Conservation (phyloP, 2,797 vertebrate genomes). For the Microctenopoma lineatum region DNA sequence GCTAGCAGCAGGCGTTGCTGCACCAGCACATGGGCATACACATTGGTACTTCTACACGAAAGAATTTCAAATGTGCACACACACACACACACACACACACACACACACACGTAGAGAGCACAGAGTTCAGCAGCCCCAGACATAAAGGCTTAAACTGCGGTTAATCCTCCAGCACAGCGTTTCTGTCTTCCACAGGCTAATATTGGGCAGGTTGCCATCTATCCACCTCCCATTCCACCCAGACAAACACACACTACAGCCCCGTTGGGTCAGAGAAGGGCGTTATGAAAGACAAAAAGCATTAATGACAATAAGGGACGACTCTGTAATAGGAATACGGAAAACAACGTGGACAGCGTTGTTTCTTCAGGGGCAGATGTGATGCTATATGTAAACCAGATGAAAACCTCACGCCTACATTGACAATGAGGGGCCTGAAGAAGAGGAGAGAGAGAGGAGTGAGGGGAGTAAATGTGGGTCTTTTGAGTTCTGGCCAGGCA, state of each 20-base stretch:
- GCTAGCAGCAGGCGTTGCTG: conserved; percentile 71
- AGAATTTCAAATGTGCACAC: neutral
- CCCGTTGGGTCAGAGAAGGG: conserved; percentile 40
- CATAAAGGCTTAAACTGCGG: conserved; percentile 66
- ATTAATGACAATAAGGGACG: no score
- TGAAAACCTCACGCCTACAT: conserved; percentile 35
- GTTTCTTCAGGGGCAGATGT: conserved; percentile 10
- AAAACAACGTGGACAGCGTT: neutral
- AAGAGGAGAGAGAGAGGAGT: conserved; percentile 26
- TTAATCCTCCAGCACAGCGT: conserved; percentile 75
- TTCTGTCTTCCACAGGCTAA: conserved; percentile 68
- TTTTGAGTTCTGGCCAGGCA: conserved; percentile 70
- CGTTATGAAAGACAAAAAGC: no score
- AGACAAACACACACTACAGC: conserved; percentile 23
- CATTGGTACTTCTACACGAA: conserved; percentile 25
- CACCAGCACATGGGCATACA: conserved; percentile 40
- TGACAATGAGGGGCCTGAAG: conserved; percentile 46
- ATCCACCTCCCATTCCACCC: conserved; percentile 42
- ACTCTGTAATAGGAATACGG: neutral
- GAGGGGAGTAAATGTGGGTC: conserved; percentile 63
- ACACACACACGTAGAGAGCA: conserved; percentile 41
- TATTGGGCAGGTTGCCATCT: conserved; percentile 61
- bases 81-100: neutral
- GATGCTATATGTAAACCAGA: conserved; percentile 16
- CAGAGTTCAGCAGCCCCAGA: conserved; percentile 59